Percentiles rank a stretch among this genome's conserved stretches.
phyloP scores from a whole-genome alignment of 64 coral and sea anemone genomes.

The Anthopleura sola region DNA sequence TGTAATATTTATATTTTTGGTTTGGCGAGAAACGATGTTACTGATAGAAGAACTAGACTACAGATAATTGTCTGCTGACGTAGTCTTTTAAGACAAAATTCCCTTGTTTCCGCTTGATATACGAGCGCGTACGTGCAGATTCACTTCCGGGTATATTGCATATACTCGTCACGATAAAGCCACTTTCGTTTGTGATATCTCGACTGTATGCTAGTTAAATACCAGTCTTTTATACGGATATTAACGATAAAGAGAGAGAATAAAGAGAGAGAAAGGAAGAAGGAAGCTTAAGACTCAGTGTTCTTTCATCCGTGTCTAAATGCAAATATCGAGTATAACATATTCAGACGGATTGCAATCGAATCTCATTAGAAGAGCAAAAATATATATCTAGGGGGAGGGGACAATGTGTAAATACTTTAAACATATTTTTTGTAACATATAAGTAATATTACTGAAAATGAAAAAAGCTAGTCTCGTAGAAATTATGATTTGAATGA shows the following conservation, averaged over 20 bases:
- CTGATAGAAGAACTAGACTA: background rate
- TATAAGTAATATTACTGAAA: background rate
- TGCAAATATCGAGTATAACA: background rate
- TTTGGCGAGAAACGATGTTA: background rate
- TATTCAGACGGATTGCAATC: conserved; percentile 14
- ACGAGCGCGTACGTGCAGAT: background rate
- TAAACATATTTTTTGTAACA: background rate
- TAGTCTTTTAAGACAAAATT: background rate
- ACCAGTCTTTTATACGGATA: background rate
- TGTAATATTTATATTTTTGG: too few species aligned
- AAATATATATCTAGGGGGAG: background rate
- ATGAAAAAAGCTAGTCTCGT: background rate
- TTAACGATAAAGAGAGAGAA: background rate
- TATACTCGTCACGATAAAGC: background rate
- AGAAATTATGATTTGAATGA: background rate
- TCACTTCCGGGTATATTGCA: conserved; percentile 18
- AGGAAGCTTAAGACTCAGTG: background rate
- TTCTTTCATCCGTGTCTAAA: conserved; percentile 3
- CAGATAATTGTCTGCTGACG: background rate
- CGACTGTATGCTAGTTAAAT: background rate
- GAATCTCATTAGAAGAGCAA: conserved; percentile 7
- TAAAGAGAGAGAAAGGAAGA: background rate
- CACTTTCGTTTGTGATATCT: background rate
- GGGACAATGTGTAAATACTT: background rate
- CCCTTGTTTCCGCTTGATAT: conserved; percentile 18